These are phyloP conservation scores for Halesus radiatus DNA, from an alignment of 1,140 invertebrate genomes.

Conservation along the genomic window DNA sequence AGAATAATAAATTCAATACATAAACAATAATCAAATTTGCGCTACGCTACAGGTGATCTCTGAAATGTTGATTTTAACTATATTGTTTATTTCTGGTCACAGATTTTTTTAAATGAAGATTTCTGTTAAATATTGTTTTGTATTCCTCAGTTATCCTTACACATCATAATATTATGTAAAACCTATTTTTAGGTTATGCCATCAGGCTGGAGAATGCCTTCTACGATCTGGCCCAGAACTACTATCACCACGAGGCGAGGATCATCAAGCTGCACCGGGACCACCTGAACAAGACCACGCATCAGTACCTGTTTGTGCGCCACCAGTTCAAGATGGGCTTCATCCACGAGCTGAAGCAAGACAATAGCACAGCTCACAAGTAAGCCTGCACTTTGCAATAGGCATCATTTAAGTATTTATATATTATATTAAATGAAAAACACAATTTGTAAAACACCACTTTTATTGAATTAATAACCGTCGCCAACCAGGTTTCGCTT, in stretches of 20 bases:
- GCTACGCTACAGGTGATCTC: too few species aligned
- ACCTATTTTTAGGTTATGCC: constrained; percentile 66
- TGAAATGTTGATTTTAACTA: too few species aligned
- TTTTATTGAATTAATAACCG: too few species aligned
- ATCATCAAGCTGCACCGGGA: constrained; percentile 90
- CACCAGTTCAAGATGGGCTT: constrained; percentile 99
- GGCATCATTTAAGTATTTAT: neutral
- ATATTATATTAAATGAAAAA: too few species aligned
- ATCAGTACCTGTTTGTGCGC: constrained; percentile 92
- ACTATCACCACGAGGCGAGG: constrained; percentile 92
- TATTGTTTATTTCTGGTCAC: too few species aligned
- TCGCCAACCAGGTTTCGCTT: too few species aligned
- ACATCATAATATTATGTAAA: neutral
- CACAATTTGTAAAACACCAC: too few species aligned
- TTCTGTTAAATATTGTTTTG: too few species aligned
- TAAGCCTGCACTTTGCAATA: constrained; percentile 62
- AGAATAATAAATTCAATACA: too few species aligned
- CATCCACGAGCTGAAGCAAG: constrained; percentile 93
- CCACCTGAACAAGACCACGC: constrained; percentile 91
- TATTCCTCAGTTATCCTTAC: neutral
- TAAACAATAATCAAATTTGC: too few species aligned
- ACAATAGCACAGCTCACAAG: constrained; percentile 90
- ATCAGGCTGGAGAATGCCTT: constrained; percentile 91
- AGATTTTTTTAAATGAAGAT: too few species aligned
- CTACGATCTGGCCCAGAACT: constrained; percentile 91